Evolutionary conservation across 2,888 invertebrate species (phyloP).

Genomic region (Ormia ochracea): DNA sequence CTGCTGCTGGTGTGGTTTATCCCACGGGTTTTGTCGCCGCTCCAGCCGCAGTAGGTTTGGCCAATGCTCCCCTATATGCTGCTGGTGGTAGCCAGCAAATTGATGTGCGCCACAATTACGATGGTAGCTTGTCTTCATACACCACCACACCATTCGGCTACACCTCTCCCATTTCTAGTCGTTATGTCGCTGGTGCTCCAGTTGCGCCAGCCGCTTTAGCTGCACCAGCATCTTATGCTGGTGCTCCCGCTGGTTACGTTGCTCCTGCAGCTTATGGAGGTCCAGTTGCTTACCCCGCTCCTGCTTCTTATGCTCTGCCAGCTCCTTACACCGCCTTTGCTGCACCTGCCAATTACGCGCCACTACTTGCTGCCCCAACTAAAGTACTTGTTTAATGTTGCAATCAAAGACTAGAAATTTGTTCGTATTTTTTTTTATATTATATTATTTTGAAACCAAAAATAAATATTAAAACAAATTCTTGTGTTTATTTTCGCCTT

Average conservation of each 20-base stretch:
- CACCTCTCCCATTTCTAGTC: conserved; percentile 70
- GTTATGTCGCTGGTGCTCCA: conserved; percentile 71
- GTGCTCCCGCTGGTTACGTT: conserved; percentile 36
- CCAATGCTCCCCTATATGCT: conserved; percentile 77
- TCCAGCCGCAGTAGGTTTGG: conserved; percentile 74
- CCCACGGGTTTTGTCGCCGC: conserved; percentile 61
- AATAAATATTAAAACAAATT: too few relatives aligned
- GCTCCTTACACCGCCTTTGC: conserved; percentile 35
- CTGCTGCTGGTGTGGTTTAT: conserved; percentile 66
- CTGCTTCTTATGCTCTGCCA: conserved; percentile 12
- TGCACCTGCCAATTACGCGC: conserved; percentile 54
- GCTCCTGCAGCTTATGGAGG: conserved; percentile 59
- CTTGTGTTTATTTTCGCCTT: too few relatives aligned
- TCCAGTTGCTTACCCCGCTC: conserved; percentile 52
- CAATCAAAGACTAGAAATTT: conserved; percentile 1
- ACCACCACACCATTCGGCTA: conserved; percentile 73
- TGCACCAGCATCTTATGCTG: conserved; percentile 59
- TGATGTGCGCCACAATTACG: conserved; percentile 73
- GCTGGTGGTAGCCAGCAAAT: conserved; percentile 73
- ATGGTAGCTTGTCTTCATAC: conserved; percentile 72
- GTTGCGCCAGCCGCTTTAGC: conserved; percentile 42
- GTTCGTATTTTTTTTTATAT: not conserved
- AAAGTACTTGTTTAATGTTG: conserved; percentile 39
- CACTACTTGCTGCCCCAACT: conserved; percentile 13
- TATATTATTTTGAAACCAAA: too few relatives aligned